Conservation (phyloP, 2,113 vertebrate genomes). For the Parus major region DNA sequence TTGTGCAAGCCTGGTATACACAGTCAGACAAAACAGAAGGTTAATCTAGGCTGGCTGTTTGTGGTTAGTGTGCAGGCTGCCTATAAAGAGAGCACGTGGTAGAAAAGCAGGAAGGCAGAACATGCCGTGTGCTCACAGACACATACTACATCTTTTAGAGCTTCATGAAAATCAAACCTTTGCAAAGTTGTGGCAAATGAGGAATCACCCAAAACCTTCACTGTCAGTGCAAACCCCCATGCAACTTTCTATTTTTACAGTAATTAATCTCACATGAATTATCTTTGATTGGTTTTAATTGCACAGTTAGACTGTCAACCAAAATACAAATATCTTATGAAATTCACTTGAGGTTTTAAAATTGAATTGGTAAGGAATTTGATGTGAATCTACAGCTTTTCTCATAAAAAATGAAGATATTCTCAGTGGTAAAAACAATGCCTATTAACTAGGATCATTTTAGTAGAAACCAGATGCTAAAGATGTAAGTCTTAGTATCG, state of each 20-base stretch:
- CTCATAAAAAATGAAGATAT: background rate
- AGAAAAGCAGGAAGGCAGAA: background rate
- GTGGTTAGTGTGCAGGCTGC: background rate
- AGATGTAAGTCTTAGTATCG: background rate
- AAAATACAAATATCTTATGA: background rate
- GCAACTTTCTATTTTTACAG: background rate
- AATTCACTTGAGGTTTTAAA: background rate
- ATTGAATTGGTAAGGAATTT: background rate
- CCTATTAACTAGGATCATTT: background rate
- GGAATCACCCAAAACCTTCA: background rate
- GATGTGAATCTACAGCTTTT: background rate
- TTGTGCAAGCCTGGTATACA: background rate
- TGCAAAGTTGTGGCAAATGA: background rate
- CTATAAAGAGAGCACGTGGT: background rate
- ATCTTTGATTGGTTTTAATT: background rate
- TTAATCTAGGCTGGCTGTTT: background rate
- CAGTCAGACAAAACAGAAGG: background rate
- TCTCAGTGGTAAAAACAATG: background rate
- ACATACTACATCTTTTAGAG: fast-evolving
- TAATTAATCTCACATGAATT: constrained; percentile 31
- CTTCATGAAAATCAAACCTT: background rate
- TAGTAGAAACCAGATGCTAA: background rate
- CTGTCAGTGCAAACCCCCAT: background rate
- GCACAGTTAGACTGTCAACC: background rate
- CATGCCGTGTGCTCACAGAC: background rate